Evolutionary conservation across 2,888 invertebrate species (phyloP).

Genomic region (Drosophila mercatorum): DNA sequence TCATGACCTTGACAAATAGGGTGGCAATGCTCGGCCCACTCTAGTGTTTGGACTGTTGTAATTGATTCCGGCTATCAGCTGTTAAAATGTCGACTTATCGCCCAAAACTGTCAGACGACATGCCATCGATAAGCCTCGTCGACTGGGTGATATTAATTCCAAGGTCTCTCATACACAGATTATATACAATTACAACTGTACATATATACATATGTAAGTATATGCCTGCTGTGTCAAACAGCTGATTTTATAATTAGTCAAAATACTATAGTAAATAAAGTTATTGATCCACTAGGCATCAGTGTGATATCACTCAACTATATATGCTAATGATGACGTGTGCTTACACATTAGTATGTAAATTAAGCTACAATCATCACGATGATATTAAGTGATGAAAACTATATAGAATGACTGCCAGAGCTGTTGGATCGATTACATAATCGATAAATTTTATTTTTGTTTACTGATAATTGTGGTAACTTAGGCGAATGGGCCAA

Average conservation of each 20-base stretch:
- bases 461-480: no score
- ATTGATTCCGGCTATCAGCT: slow-evolving; percentile 51
- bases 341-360: not conserved
- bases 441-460: not conserved
- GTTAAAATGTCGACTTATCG: slow-evolving; percentile 40
- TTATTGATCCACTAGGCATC: slow-evolving; percentile 3
- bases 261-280: not conserved
- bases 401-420: not conserved
- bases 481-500: not conserved
- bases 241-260: slow-evolving; percentile 17
- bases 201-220: not conserved
- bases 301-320: not conserved
- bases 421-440: not conserved
- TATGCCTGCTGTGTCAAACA: not conserved
- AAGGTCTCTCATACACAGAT: slow-evolving; percentile 35
- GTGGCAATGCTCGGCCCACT: slow-evolving; percentile 34
- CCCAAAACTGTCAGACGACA: slow-evolving; percentile 18
- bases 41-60: slow-evolving; percentile 18
- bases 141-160: slow-evolving; percentile 47
- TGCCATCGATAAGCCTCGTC: slow-evolving; percentile 42
- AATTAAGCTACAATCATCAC: not conserved
- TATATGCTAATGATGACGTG: not conserved
- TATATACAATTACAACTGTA: not conserved
- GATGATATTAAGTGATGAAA: no score
- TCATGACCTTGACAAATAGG: slow-evolving; percentile 44